These are phyloP conservation scores for Iphiclides podalirius DNA, from an alignment of 2,888 invertebrate genomes.

Conservation along the genomic window DNA sequence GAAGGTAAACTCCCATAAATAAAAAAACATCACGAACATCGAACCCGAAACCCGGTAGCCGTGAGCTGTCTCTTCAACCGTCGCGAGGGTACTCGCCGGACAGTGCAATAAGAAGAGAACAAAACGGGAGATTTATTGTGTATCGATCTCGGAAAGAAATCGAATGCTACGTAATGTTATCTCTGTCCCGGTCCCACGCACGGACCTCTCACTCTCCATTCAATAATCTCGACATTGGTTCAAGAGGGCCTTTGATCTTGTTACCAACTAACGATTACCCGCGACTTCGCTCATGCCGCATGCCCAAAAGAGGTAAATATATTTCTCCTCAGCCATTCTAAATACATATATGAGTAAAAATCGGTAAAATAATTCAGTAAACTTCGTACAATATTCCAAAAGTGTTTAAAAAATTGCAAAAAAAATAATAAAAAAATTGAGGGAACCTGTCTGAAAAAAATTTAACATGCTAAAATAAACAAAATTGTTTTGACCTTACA, in stretches of 20 bases:
- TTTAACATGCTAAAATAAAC: too few relatives aligned
- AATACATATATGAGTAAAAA: background rate
- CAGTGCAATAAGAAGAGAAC: slow-evolving; percentile 47
- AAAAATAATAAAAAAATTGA: too few relatives aligned
- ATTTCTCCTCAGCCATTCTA: background rate
- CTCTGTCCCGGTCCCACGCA: slow-evolving; percentile 33
- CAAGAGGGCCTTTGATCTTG: slow-evolving; percentile 53
- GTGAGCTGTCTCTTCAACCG: slow-evolving; percentile 51
- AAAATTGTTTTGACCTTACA: too few relatives aligned
- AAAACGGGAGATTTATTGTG: slow-evolving; percentile 61
- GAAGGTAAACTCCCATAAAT: slow-evolving; percentile 42
- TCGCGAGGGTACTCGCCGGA: slow-evolving; percentile 48
- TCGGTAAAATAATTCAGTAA: too few relatives aligned
- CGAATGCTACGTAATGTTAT: slow-evolving; percentile 50
- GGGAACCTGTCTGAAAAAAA: too few relatives aligned
- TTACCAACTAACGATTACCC: slow-evolving; percentile 49
- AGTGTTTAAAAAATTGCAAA: too few relatives aligned
- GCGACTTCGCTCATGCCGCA: too few relatives aligned
- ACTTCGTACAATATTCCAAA: too few relatives aligned
- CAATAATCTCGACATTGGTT: slow-evolving; percentile 47
- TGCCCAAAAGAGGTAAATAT: too few relatives aligned
- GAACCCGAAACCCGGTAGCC: slow-evolving; percentile 59
- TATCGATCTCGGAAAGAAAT: slow-evolving; percentile 67
- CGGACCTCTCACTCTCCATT: slow-evolving; percentile 47
- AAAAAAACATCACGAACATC: slow-evolving; percentile 43